phyloP scores from a whole-genome alignment of 2,888 invertebrate species.

The Lathronympha strigana region DNA sequence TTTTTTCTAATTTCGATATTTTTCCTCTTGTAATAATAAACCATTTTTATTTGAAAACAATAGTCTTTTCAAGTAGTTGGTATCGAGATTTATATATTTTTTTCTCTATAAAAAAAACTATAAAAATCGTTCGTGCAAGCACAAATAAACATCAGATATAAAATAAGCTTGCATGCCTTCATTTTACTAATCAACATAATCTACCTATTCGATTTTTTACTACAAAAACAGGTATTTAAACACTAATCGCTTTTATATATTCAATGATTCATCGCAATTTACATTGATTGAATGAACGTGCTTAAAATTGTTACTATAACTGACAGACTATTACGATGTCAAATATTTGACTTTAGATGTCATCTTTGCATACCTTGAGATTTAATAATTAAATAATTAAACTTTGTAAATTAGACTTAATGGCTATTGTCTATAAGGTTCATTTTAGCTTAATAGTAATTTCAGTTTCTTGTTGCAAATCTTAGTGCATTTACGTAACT shows the following conservation, averaged over 20 bases:
- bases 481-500: background rate
- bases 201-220: background rate
- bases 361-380: conserved; percentile 20
- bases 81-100: too few species aligned
- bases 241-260: background rate
- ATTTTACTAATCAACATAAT: background rate
- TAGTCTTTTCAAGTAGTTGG: too few species aligned
- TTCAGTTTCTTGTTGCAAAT: conserved; percentile 9
- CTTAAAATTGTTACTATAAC: too few species aligned
- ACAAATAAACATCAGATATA: background rate
- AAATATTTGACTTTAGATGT: conserved; percentile 16
- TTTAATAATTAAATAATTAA: background rate
- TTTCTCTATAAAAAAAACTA: background rate
- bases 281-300: conserved; percentile 1
- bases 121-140: background rate
- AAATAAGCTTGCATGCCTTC: background rate
- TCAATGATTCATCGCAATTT: background rate
- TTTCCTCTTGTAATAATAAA: too few species aligned
- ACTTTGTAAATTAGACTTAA: background rate
- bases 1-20: too few species aligned
- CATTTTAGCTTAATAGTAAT: background rate
- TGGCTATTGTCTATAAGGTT: background rate
- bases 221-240: conserved; percentile 1
- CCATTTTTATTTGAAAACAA: too few species aligned
- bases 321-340: background rate